Base-by-base conservation (phyloP, 2,888 invertebrate genomes). In the Aleiodes alternator region DNA sequence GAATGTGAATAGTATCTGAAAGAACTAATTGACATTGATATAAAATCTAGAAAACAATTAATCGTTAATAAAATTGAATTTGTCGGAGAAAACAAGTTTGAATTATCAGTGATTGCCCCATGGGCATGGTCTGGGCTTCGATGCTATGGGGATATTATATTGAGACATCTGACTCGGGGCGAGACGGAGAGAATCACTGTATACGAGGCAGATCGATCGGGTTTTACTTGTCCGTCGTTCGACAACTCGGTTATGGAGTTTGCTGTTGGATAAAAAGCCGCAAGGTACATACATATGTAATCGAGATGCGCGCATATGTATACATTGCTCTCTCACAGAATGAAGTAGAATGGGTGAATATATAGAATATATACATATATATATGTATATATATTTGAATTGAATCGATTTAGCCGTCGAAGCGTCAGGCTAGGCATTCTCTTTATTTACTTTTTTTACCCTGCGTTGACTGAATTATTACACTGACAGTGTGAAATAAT, bases 391-490 rank as follows among this genome's bases (percentile, higher is more conserved):
- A 69, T 73, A 77, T 77, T 77, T 76, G 76, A 79, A 79, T 76
- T 75, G 76, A 79, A 79, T 79, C 76, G 79, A 79, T 79, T 79
- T 77, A 77, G 75, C 74, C 74, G 73, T 77, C 76, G 70, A 77
- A 79, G 66, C 73, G 70, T 73, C 73, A 43, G 29, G 59, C 73
- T 31, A 61, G 72, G 69, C 43, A 38, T 48, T 76, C 72, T 64
- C 56, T 57, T 50, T 57, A 38, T 48, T 34, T 34, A 34, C 34
- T 34, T 34, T 34, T 55, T 69, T 53, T 69, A 53, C 34, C 53
- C 34, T 14, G 48, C 43, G 56, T 53, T 16, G 69, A 34, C 72
- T 79, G 79, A 77, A 77, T 79, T 79, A 77, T 79, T 77, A 69
- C 74, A 66, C 51, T 64, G 61, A 53, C 75, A 61, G 78, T 76